Evolutionary conservation across 2,797 vertebrate genomes (phyloP).

Genomic region (Paratrypauchen microcephalus): DNA sequence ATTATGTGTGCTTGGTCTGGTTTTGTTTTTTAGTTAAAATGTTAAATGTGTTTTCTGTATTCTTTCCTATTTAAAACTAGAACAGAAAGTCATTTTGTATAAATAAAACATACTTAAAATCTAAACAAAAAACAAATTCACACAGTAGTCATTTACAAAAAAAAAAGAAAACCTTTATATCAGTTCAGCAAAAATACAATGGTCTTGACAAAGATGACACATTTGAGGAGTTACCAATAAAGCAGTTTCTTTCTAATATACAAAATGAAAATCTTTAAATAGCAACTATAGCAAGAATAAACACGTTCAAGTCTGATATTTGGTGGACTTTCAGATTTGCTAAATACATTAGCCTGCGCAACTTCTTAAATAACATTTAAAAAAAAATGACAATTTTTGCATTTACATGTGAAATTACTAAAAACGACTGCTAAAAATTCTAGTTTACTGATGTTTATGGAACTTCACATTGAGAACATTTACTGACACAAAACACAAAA

Average conservation of each 20-base stretch:
- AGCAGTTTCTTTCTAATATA: slow-evolving; percentile 77
- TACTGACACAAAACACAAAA: slow-evolving; percentile 35
- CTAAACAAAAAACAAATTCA: background rate
- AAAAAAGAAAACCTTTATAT: slow-evolving; percentile 74
- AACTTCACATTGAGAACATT: slow-evolving; percentile 68
- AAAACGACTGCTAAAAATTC: slow-evolving; percentile 63
- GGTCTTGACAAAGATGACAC: slow-evolving; percentile 68
- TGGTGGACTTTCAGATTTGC: slow-evolving; percentile 66
- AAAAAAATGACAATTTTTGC: slow-evolving; percentile 68
- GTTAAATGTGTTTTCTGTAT: background rate
- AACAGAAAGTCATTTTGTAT: too few species aligned
- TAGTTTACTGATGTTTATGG: slow-evolving; percentile 50
- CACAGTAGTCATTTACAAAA: slow-evolving; percentile 59
- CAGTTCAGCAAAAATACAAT: slow-evolving; percentile 77
- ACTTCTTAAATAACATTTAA: slow-evolving; percentile 75
- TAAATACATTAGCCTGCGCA: slow-evolving; percentile 56
- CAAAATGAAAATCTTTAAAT: slow-evolving; percentile 80
- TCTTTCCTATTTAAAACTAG: too few species aligned
- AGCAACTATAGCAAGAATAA: slow-evolving; percentile 74
- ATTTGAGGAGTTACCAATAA: slow-evolving; percentile 76
- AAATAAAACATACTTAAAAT: too few species aligned
- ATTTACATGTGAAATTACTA: slow-evolving; percentile 64
- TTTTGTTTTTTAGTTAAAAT: slow-evolving; percentile 2
- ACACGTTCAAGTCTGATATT: slow-evolving; percentile 77
- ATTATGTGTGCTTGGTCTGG: slow-evolving; percentile 77